These are phyloP conservation scores for Aculops lycopersici DNA, from an alignment of 1,140 invertebrate genomes.

Conservation along the genomic window DNA sequence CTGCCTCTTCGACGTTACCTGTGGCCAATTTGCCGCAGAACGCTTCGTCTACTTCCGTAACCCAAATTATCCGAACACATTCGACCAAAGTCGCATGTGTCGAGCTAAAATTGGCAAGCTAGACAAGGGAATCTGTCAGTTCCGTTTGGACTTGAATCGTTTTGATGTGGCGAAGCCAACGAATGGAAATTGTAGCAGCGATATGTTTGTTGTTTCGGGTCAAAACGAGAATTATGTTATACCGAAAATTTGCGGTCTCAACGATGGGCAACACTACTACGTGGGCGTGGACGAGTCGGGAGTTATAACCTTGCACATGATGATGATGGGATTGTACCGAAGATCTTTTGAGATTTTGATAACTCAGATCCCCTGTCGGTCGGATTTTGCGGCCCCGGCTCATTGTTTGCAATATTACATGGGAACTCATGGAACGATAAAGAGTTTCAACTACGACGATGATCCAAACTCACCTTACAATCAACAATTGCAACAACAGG, in stretches of 20 bases:
- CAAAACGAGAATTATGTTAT: slow-evolving; percentile 29
- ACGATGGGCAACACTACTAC: slow-evolving; percentile 34
- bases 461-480: not conserved
- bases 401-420: slow-evolving; percentile 47
- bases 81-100: slow-evolving; percentile 8
- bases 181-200: slow-evolving; percentile 31
- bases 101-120: slow-evolving; percentile 8
- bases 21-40: slow-evolving; percentile 8
- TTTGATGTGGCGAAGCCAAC: slow-evolving; percentile 23
- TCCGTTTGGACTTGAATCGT: slow-evolving; percentile 38
- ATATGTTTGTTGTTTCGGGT: slow-evolving; percentile 32
- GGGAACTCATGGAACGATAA: slow-evolving; percentile 25
- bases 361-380: slow-evolving; percentile 34
- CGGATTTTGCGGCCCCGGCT: slow-evolving; percentile 26
- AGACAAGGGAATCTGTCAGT: slow-evolving; percentile 27
- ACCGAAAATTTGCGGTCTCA: slow-evolving; percentile 40
- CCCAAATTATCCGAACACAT: slow-evolving; percentile 8
- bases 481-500: not conserved
- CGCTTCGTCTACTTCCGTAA: slow-evolving; percentile 10
- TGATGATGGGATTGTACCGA: slow-evolving; percentile 26
- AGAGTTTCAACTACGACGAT: slow-evolving; percentile 26
- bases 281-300: slow-evolving; percentile 12
- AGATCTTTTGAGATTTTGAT: slow-evolving; percentile 40
- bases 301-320: slow-evolving; percentile 10
- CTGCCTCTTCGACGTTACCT: slow-evolving; percentile 11